Percentiles rank a stretch among this genome's conserved stretches.
Evolutionary conservation across 2,888 invertebrate genomes (phyloP).

Genomic region (Drosophila percnosoma): DNA sequence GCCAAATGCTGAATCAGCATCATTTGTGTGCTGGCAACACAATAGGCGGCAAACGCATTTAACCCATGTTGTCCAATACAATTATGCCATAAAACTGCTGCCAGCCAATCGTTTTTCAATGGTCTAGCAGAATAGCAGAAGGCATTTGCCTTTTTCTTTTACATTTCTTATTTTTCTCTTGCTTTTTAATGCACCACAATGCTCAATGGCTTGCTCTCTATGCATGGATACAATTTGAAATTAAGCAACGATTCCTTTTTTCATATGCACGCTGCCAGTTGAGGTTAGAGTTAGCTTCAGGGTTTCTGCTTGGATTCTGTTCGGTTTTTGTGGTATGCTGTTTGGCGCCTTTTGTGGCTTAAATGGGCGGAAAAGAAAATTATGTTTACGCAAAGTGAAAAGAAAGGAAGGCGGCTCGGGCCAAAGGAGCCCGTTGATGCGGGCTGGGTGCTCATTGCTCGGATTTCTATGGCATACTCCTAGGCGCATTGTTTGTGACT

Average conservation of each 20-base stretch:
- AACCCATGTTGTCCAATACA: slow-evolving; percentile 57
- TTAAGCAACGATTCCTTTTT: slow-evolving; percentile 54
- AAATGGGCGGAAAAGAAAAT: slow-evolving; percentile 81
- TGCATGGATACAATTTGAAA: slow-evolving; percentile 58
- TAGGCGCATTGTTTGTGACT: slow-evolving; percentile 47
- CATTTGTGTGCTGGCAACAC: slow-evolving; percentile 19
- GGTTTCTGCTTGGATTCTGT: neutral
- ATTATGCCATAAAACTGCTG: slow-evolving; percentile 43
- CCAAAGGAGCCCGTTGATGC: slow-evolving; percentile 1
- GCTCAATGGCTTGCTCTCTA: slow-evolving; percentile 44
- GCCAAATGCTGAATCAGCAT: slow-evolving; percentile 56
- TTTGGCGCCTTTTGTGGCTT: slow-evolving; percentile 61
- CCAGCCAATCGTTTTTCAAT: slow-evolving; percentile 58
- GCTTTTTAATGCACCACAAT: slow-evolving; percentile 44
- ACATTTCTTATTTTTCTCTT: neutral
- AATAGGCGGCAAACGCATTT: slow-evolving; percentile 28
- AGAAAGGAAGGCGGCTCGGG: slow-evolving; percentile 34
- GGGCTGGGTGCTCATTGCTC: slow-evolving; percentile 2
- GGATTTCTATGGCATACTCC: slow-evolving; percentile 47
- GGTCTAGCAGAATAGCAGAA: neutral
- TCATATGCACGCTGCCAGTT: neutral
- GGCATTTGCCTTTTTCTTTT: slow-evolving; percentile 13
- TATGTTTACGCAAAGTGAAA: slow-evolving; percentile 72
- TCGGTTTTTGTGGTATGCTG: slow-evolving; percentile 10
- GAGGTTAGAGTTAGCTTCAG: slow-evolving; percentile 9